Evolutionary conservation across 64 coral and sea anemone species (phyloP).

Genomic region (Cladopsammia gracilis): DNA sequence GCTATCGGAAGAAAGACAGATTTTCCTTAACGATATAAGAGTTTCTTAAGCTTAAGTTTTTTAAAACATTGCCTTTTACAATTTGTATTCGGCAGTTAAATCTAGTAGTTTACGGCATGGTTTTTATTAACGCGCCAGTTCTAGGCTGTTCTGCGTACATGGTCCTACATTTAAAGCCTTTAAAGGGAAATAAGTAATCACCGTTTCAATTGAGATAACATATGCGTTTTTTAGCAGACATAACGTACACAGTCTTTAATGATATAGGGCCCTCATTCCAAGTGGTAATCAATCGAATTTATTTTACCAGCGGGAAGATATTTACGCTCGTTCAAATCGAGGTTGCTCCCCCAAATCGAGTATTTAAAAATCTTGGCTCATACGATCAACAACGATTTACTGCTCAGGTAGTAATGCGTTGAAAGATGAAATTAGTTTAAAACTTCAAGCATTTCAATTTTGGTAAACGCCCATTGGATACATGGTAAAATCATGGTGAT

Average conservation of each 20-base stretch:
- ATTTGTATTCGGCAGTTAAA: too few species aligned
- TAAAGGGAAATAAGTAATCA: background rate
- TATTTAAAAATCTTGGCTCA: background rate
- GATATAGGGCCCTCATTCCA: background rate
- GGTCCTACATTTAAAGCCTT: background rate
- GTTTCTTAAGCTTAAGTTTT: too few species aligned
- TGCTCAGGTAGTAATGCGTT: slow-evolving; percentile 9
- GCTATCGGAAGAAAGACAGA: too few species aligned
- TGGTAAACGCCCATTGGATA: background rate
- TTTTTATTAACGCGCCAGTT: background rate
- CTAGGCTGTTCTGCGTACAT: background rate
- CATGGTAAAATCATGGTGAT: background rate
- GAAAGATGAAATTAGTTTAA: background rate
- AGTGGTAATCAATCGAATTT: slow-evolving; percentile 3
- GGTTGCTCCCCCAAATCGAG: background rate
- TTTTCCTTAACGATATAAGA: too few species aligned
- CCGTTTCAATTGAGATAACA: background rate
- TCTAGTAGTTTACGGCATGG: too few species aligned
- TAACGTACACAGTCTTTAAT: background rate
- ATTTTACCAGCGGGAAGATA: slow-evolving; percentile 10
- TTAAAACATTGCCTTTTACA: too few species aligned
- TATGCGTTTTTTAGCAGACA: background rate
- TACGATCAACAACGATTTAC: background rate
- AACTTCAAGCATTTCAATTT: background rate
- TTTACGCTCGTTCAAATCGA: background rate